phyloP scores from a whole-genome alignment of 2,113 vertebrate genomes.

The Catagonus wagneri region DNA sequence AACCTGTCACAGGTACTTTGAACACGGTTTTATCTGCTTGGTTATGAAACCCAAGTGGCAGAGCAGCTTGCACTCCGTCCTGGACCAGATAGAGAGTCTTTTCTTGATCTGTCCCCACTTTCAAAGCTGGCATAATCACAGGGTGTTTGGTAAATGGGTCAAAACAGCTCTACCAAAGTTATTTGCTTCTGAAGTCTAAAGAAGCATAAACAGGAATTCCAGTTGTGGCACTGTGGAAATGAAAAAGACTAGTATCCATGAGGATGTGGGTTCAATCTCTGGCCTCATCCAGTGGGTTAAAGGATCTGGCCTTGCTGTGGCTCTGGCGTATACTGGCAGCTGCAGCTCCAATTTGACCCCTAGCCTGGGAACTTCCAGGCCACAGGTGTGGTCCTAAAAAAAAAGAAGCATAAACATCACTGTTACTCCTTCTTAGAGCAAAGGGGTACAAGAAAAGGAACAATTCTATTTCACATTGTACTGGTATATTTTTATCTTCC shows the following conservation, averaged over 20 bases:
- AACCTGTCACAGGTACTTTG: not conserved
- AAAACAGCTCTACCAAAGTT: constrained; percentile 4
- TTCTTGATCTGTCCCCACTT: not conserved
- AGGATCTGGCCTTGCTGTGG: too few relatives aligned
- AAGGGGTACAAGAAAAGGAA: not conserved
- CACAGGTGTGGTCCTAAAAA: not conserved
- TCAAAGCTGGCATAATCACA: not conserved
- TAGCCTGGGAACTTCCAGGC: too few relatives aligned
- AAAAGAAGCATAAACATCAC: not conserved
- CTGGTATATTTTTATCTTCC: not conserved
- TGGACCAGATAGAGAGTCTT: not conserved
- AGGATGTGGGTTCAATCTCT: too few relatives aligned
- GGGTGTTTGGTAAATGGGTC: not conserved
- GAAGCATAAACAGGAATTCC: not conserved
- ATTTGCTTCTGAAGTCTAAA: not conserved
- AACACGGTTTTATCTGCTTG: not conserved
- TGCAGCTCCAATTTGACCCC: too few relatives aligned
- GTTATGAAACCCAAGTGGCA: not conserved
- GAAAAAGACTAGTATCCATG: too few relatives aligned
- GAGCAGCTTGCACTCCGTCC: not conserved
- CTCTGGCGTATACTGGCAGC: too few relatives aligned
- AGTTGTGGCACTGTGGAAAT: too few relatives aligned
- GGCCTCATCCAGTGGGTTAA: too few relatives aligned
- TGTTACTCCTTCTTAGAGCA: not conserved
- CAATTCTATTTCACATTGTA: not conserved